Base-by-base conservation (phyloP, 1,140 invertebrate species). In the Lasioglossum baleicum region DNA sequence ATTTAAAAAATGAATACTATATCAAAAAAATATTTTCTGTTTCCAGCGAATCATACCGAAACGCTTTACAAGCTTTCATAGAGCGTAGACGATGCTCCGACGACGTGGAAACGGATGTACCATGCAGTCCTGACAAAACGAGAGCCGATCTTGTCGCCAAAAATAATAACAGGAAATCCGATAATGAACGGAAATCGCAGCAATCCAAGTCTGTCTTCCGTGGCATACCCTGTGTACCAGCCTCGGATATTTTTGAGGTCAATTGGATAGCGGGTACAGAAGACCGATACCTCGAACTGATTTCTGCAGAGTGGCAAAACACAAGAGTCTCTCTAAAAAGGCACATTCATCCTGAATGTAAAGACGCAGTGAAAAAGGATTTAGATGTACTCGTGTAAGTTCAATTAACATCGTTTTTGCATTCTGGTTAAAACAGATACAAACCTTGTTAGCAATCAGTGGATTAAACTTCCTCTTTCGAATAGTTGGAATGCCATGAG, bases 271-370 rank as follows among this genome's bases (percentile, higher is more conserved):
- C 89, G 0, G 90, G 90, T 4, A 91, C 90, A 6, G 90, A 91
- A 51, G 89, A 90, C 78, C 87, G 86, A 44, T 89, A 87, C 63
- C 69, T 91, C 6, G 89, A 90, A 11, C 20, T 90, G 5, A 83
- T 90, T 17, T 89, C 82, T 56, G 90, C 90, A 7, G 90, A 91
- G 64, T 91, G 90, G 90, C 85, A 91, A 61, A 91, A 87, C 48
- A 91, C 89, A 0, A 85, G 83, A 69, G 84, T 91, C 11, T 82
- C 88, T 0, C 40, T 91, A 3, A 89, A 90, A 53, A 87, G 87
- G 68, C 85, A 89, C 51, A 80, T 86, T 0, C 86, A 89, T 70
- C 72, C 86, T 2, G 81, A 88, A 13, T 91, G 88, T 40, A 80
- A 78, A 20, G 81, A 84, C 10, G 87, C 88, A 7, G 72, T 91